Evolutionary conservation across 2,888 invertebrate species (phyloP), one percentile per base, ranked within the genome.

Genomic region (Priocnemis perturbator): DNA sequence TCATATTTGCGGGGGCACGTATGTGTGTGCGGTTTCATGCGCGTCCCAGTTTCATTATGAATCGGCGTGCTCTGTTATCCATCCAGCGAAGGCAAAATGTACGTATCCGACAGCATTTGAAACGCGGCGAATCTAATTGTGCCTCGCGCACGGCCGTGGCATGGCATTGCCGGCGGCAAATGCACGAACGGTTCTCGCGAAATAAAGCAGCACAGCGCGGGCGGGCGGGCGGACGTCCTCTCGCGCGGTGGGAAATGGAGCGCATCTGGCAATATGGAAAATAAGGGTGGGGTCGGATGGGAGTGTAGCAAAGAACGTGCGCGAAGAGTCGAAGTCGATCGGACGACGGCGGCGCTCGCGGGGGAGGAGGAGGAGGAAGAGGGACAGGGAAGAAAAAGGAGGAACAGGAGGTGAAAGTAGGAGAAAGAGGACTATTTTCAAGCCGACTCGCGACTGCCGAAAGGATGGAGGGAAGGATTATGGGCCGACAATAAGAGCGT

Each of bases 181-280:
- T 19, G 50, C 37, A 7, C 37, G 57, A 55, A 21, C 48, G 53
- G 56, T 37, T 52, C 56, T 44, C 60, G 52, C 44, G 73, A 66
- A 67, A 73, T 72, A 79, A 67, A 69, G 64, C 50, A 47, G 17
- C 50, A 45, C 47, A 60, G 44, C 60, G 50, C 37, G 56, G 53
- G 59, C 62, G 11, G 48, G 30, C 26, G 67, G 57, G 23, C 57
- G 26, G 3, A 26, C 26, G 37, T 17, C 50, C 21, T 19, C 59
- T 73, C 60, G 53, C 30, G 48, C 69, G 53, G 44, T 21, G 69
- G 70, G 73, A 79, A 81, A 77, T 76, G 74, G 65, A 74, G 74
- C 76, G 70, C 71, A 77, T 71, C 74, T 76, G 70, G 70, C 77
- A 74, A 80, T 82, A 82, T 81, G 78, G 71, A 78, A 81, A 82